phyloP scores from a whole-genome alignment of 2,888 invertebrate genomes.

The Anorthoa munda region DNA sequence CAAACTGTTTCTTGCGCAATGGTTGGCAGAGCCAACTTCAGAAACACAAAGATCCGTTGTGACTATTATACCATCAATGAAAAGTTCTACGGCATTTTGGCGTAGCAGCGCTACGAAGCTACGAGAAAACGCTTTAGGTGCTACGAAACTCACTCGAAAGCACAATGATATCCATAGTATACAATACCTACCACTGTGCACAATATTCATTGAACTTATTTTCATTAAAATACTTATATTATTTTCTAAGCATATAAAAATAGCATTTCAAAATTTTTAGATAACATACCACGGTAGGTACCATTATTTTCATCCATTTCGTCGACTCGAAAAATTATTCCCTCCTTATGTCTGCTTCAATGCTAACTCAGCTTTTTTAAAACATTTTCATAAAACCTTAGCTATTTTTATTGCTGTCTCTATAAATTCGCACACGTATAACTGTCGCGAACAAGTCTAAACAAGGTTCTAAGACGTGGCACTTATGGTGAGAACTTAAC shows the following conservation, averaged over 20 bases:
- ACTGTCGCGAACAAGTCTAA: slow-evolving; percentile 60
- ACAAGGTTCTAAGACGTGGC: slow-evolving; percentile 61
- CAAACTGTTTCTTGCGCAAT: too few relatives aligned
- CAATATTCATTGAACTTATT: background rate
- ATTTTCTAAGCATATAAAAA: slow-evolving; percentile 3
- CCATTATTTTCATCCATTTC: slow-evolving; percentile 44
- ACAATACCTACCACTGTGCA: background rate
- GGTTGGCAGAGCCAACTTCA: too few relatives aligned
- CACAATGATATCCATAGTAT: background rate
- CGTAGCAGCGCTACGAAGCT: slow-evolving; percentile 51
- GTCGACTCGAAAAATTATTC: slow-evolving; percentile 53
- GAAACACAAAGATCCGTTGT: too few relatives aligned
- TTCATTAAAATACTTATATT: background rate
- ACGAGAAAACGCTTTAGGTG: slow-evolving; percentile 14
- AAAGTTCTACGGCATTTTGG: background rate
- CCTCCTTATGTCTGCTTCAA: slow-evolving; percentile 41
- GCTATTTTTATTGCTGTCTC: slow-evolving; percentile 57
- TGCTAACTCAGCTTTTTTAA: slow-evolving; percentile 51
- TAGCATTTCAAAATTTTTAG: background rate
- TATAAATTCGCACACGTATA: slow-evolving; percentile 60
- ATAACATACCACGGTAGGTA: background rate
- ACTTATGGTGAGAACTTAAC: slow-evolving; percentile 55
- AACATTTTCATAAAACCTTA: slow-evolving; percentile 47
- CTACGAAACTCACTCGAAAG: slow-evolving; percentile 17
- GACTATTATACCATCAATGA: background rate